These are phyloP conservation scores for Aplochiton taeniatus DNA, from an alignment of 2,797 vertebrate genomes.

Conservation along the genomic window DNA sequence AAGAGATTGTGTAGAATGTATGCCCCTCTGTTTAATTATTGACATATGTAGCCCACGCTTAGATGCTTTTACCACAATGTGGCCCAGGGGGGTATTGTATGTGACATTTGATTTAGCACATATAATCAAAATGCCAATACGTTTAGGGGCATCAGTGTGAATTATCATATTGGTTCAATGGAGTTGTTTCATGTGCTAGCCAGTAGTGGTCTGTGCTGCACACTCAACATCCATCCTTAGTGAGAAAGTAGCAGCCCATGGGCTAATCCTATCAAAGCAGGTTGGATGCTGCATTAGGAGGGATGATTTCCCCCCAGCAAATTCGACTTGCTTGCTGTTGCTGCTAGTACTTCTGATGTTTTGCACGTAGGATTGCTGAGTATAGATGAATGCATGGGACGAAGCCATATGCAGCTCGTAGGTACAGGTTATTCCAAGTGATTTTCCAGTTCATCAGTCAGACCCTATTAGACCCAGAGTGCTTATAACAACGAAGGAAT, in stretches of 20 bases:
- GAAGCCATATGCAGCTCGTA: neutral
- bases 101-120: slow-evolving; percentile 54
- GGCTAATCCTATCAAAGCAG: slow-evolving; percentile 51
- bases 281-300: slow-evolving; percentile 33
- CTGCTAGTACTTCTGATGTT: slow-evolving; percentile 5
- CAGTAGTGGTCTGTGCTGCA: slow-evolving; percentile 22
- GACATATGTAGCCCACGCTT: slow-evolving; percentile 16
- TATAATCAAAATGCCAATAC: slow-evolving; percentile 59
- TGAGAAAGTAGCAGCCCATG: slow-evolving; percentile 35
- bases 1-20: too few species aligned
- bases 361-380: neutral
- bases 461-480: too few species aligned
- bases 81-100: slow-evolving; percentile 30
- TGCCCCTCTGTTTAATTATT: neutral
- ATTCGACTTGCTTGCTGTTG: slow-evolving; percentile 1
- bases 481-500: too few species aligned
- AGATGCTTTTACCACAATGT: slow-evolving; percentile 17
- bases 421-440: slow-evolving; percentile 7
- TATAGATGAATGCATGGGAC: neutral
- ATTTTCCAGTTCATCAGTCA: neutral
- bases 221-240: slow-evolving; percentile 34
- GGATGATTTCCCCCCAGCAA: slow-evolving; percentile 9
- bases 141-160: slow-evolving; percentile 33
- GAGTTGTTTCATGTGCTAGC: neutral
- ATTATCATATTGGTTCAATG: slow-evolving; percentile 21